Evolutionary conservation across 2,888 invertebrate species (phyloP).

Genomic region (Aporophyla nigra): DNA sequence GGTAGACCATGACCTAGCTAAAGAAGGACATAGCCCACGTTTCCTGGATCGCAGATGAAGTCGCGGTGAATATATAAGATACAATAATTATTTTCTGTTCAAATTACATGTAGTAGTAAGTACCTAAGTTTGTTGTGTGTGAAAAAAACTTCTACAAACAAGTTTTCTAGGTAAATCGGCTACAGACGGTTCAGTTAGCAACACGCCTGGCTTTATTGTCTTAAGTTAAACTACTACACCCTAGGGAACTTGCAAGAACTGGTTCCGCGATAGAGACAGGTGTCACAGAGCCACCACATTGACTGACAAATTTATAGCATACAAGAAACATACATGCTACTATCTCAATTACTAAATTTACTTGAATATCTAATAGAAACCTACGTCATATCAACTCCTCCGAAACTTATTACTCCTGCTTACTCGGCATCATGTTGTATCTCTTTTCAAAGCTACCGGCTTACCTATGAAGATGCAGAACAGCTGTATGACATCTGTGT

Average conservation of each 20-base stretch:
- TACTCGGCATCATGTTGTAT: background rate
- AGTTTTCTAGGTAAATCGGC: background rate
- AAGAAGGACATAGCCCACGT: no score
- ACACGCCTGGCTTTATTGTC: background rate
- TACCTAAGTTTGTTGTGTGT: background rate
- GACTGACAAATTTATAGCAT: background rate
- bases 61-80: no score
- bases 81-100: no score
- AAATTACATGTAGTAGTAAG: background rate
- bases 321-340: background rate
- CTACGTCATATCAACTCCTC: background rate
- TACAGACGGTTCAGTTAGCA: background rate
- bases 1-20: no score
- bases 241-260: background rate
- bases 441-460: background rate
- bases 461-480: slow-evolving; percentile 97
- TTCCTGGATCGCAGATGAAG: no score
- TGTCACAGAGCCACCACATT: background rate
- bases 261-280: background rate
- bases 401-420: background rate
- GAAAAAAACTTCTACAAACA: background rate
- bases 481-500: slow-evolving; percentile 99
- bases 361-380: background rate
- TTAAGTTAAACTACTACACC: background rate
- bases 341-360: background rate